Conservation (phyloP, 2,888 invertebrate species). For the Ryuthela nishihirai region DNA sequence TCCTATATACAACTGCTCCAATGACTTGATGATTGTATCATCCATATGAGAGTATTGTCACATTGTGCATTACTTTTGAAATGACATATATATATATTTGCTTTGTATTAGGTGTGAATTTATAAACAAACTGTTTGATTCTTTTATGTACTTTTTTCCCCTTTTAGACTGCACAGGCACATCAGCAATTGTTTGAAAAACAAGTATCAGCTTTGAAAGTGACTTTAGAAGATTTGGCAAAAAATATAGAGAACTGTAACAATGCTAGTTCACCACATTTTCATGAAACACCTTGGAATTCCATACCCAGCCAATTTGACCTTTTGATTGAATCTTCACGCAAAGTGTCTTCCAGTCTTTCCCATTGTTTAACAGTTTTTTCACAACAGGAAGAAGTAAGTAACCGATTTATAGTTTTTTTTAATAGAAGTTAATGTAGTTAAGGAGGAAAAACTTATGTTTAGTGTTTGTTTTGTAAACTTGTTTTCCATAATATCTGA, state of each 20-base stretch:
- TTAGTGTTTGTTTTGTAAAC: no score
- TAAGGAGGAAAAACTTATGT: no score
- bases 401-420: slow-evolving; percentile 18
- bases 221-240: background rate
- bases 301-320: slow-evolving; percentile 50
- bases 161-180: slow-evolving; percentile 59
- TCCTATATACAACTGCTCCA: no score
- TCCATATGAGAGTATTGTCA: no score
- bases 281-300: background rate
- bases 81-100: no score
- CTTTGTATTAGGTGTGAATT: no score
- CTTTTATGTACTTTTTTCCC: slow-evolving; percentile 45
- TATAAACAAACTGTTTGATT: no score
- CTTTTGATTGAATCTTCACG: slow-evolving; percentile 60
- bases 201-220: slow-evolving; percentile 56
- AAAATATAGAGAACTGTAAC: background rate
- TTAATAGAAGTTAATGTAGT: background rate
- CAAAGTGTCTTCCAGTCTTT: slow-evolving; percentile 58
- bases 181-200: slow-evolving; percentile 57
- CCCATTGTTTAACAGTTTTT: slow-evolving; percentile 62
- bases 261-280: slow-evolving; percentile 3
- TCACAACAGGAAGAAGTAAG: slow-evolving; percentile 62
- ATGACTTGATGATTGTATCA: no score
- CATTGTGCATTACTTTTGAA: no score
- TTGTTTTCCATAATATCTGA: no score